phyloP scores from a whole-genome alignment of 2,797 vertebrate genomes.

The Cossypha heuglini region DNA sequence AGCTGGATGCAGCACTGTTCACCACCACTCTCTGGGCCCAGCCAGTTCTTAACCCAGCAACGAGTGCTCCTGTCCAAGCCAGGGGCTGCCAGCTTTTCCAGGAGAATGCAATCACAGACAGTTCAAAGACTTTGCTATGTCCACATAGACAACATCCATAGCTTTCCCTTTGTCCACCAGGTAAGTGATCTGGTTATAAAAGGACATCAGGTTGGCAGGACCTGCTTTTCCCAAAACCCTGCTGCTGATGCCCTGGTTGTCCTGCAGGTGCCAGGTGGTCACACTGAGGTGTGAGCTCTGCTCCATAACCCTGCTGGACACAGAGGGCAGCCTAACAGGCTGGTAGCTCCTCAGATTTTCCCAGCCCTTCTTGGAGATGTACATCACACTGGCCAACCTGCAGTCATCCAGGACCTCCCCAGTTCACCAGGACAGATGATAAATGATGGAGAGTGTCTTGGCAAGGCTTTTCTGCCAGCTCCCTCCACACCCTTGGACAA shows the following conservation, averaged over 20 bases:
- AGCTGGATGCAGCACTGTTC: neutral
- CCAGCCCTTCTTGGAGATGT: neutral
- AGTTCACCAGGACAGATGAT: neutral
- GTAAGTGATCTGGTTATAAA: neutral
- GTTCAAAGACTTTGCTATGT: neutral
- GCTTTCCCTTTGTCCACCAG: neutral
- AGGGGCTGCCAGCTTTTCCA: neutral
- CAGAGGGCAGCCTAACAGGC: neutral
- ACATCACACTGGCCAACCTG: neutral
- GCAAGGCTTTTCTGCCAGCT: neutral
- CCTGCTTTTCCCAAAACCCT: neutral
- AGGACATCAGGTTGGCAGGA: neutral
- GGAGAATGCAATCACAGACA: too few species aligned
- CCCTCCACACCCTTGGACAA: neutral
- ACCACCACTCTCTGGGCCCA: too few species aligned
- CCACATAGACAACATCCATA: accelerated
- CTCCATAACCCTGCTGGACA: neutral
- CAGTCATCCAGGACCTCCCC: neutral
- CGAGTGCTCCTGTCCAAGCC: neutral
- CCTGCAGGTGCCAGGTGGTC: neutral
- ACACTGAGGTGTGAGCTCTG: too few species aligned
- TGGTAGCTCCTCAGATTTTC: accelerated
- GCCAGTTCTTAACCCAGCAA: neutral
- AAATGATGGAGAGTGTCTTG: neutral
- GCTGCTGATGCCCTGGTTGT: neutral